A percentile compares a stretch with the other conserved stretches of the same genome.
These are phyloP conservation scores for Sarcoramphus papa DNA, from an alignment of 2,797 vertebrate species.

Conservation along the genomic window DNA sequence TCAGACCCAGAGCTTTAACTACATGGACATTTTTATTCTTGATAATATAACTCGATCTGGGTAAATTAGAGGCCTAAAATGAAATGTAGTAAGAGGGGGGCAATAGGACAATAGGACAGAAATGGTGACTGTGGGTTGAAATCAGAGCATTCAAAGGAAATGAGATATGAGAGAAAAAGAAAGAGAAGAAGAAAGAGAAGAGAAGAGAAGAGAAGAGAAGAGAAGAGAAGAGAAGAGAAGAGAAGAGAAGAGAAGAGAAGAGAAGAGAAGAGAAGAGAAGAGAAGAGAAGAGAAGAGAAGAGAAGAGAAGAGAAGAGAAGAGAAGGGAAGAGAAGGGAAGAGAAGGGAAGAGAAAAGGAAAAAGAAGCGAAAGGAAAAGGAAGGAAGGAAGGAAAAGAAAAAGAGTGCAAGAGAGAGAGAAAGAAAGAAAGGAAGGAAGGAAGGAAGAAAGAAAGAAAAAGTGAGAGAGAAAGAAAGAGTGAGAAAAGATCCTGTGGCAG, in stretches of 20 bases:
- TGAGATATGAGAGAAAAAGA: background rate
- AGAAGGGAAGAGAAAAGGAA: no score
- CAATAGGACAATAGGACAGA: background rate
- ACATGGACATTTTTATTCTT: background rate
- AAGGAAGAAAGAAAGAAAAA: rapidly evolving
- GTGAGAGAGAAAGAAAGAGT: no score
- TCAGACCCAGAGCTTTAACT: background rate
- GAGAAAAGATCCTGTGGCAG: background rate
- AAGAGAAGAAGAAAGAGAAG: no score
- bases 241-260: no score
- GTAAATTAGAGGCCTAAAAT: conserved; percentile 10
- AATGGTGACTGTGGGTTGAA: background rate
- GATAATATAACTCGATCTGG: background rate
- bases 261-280: no score
- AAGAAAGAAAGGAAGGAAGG: rapidly evolving
- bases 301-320: no score
- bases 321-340: no score
- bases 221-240: no score
- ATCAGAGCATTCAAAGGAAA: background rate
- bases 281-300: background rate
- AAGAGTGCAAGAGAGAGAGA: no score
- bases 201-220: background rate
- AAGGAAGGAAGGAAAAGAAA: no score
- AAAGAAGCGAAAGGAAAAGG: rapidly evolving
- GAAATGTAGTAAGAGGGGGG: background rate